Conservation (phyloP, 2,113 vertebrate species). For the Ictalurus furcatus region DNA sequence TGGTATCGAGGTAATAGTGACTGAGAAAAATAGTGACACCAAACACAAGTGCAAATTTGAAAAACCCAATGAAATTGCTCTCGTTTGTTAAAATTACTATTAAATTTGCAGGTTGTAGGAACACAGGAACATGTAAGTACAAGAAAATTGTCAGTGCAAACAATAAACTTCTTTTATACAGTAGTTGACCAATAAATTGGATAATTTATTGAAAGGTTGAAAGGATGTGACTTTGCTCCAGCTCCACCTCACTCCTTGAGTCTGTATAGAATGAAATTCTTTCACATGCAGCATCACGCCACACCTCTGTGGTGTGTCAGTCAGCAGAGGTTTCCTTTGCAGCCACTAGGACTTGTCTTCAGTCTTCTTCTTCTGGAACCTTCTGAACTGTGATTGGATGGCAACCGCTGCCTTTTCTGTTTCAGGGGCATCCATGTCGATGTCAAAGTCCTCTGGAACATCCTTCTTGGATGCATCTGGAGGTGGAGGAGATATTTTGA, state of each 20-base stretch:
- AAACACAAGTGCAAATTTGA: neutral
- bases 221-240: slow-evolving; percentile 66
- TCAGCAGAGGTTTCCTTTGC: slow-evolving; percentile 48
- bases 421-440: slow-evolving; percentile 93
- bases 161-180: slow-evolving; percentile 57
- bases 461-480: slow-evolving; percentile 91
- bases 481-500: neutral
- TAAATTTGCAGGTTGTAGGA: neutral
- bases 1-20: neutral
- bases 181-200: slow-evolving; percentile 62
- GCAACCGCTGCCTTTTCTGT: slow-evolving; percentile 93
- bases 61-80: neutral
- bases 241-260: slow-evolving; percentile 42
- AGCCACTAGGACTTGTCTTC: slow-evolving; percentile 75
- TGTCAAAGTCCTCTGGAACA: slow-evolving; percentile 86
- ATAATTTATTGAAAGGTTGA: slow-evolving; percentile 62
- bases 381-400: slow-evolving; percentile 98
- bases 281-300: slow-evolving; percentile 74
- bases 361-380: slow-evolving; percentile 98
- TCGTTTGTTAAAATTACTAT: neutral
- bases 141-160: slow-evolving; percentile 25
- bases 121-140: slow-evolving; percentile 20
- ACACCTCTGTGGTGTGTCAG: slow-evolving; percentile 28
- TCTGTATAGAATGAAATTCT: slow-evolving; percentile 67
- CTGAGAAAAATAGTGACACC: neutral